Percentiles rank a stretch among this genome's conserved stretches.
phyloP scores from a whole-genome alignment of 2,113 vertebrate genomes.

The Aptenodytes forsteri region DNA sequence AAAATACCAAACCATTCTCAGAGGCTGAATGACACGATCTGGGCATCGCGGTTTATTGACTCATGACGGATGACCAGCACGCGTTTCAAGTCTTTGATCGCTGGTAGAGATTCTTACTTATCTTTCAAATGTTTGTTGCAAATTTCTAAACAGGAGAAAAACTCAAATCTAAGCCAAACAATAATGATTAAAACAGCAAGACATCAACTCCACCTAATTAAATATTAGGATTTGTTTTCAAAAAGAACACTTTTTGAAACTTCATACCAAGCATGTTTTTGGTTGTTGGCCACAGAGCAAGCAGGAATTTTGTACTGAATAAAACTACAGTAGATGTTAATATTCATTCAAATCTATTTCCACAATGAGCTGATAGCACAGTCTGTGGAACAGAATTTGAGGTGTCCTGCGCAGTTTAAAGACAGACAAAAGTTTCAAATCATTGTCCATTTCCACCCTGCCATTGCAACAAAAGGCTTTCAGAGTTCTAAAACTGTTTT shows the following conservation, averaged over 20 bases:
- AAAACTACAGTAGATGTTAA: neutral
- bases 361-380: neutral
- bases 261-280: neutral
- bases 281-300: neutral
- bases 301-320: neutral
- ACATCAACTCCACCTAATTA: neutral
- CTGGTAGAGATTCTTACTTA: neutral
- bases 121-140: neutral
- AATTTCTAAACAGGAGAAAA: neutral
- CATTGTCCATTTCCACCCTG: neutral
- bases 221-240: neutral
- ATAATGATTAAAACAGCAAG: neutral
- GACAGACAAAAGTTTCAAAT: neutral
- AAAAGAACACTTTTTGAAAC: neutral
- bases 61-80: neutral
- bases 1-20: neutral
- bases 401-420: neutral
- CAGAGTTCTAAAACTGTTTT: neutral
- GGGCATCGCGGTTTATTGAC: neutral
- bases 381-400: neutral
- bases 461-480: neutral
- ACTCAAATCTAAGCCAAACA: neutral
- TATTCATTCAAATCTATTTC: neutral
- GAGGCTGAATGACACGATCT: neutral
- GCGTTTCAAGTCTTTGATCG: constrained; percentile 7